A percentile compares a stretch with the other conserved stretches of the same genome.
Conservation (phyloP, 2,797 vertebrate genomes). For the Okamejei kenojei region DNA sequence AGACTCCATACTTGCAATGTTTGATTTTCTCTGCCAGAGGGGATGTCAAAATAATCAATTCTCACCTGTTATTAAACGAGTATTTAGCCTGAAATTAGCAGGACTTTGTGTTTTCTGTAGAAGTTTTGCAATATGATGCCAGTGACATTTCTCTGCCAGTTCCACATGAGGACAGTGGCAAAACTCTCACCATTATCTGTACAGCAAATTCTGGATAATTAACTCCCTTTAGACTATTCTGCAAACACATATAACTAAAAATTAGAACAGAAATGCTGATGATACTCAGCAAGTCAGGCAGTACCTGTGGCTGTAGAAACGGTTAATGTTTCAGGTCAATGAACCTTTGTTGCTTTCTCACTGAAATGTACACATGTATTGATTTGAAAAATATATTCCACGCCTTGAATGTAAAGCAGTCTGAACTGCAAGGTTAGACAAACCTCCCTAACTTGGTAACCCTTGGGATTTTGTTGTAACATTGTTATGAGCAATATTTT, state of each 20-base stretch:
- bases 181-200: neutral
- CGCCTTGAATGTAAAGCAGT: neutral
- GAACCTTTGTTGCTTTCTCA: too few species aligned
- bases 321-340: too few species aligned
- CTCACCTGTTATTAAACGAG: neutral
- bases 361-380: neutral
- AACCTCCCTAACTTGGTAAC: neutral
- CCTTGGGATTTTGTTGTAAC: neutral
- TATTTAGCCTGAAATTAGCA: neutral
- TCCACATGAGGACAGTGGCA: neutral
- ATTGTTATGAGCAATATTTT: neutral
- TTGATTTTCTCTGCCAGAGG: neutral
- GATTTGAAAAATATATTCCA: neutral
- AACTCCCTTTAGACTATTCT: neutral
- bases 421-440: neutral
- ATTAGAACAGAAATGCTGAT: too few species aligned
- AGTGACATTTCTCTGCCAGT: neutral
- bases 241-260: neutral
- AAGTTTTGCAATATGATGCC: neutral
- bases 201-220: neutral
- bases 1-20: neutral
- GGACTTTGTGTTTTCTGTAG: neutral
- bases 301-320: too few species aligned
- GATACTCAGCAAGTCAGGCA: too few species aligned
- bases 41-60: neutral